Evolutionary conservation across 2,113 vertebrate genomes (phyloP), one percentile per base, ranked within the genome.

Genomic region (Rhineura floridana): DNA sequence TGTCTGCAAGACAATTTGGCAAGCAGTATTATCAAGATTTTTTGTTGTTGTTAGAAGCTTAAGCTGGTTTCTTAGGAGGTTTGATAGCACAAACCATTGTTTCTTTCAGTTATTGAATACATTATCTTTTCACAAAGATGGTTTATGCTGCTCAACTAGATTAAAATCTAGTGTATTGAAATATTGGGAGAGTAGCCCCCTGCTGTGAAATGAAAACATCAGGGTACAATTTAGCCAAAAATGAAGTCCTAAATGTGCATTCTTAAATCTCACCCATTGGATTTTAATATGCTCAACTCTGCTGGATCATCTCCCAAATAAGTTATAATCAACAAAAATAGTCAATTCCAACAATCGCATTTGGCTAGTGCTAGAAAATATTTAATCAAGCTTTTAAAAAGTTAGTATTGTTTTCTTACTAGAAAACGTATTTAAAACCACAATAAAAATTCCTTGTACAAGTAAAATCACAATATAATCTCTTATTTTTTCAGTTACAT

Each of bases 401-500:
- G 44, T 85, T 36, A 69, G 65, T 81, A 63, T 23, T 87, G 81
- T 81, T 92, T 83, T 84, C 90, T 89, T 88, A 90, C 89, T 92
- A 95, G 63, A 95, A 96, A 96, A 95, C 75, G 8, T 63, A 77
- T 55, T 50, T 30, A n/a, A 77, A 19, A 86, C 48, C 76, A 33
- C 30, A 82, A 46, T 77, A 76, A 89, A 69, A 77, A 10, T 70
- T 81, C 50, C 33, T 6, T 89, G 93, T 70, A 92, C 83, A 94
- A 94, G 83, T 93, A 93, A 86, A 93, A 90, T 52, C 86, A 90
- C 89, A 92, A 92, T 65, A 95, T 91, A 94, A 94, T 91, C 88
- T 50, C 7, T 52, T 46, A 1, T n/a, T 84, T 90, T 81, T 88
- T 77, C 89, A 90, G 63, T 90, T 90, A 93, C 91, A 84, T 91